Conservation (phyloP, 2,797 vertebrate genomes). For the Tadarida brasiliensis region DNA sequence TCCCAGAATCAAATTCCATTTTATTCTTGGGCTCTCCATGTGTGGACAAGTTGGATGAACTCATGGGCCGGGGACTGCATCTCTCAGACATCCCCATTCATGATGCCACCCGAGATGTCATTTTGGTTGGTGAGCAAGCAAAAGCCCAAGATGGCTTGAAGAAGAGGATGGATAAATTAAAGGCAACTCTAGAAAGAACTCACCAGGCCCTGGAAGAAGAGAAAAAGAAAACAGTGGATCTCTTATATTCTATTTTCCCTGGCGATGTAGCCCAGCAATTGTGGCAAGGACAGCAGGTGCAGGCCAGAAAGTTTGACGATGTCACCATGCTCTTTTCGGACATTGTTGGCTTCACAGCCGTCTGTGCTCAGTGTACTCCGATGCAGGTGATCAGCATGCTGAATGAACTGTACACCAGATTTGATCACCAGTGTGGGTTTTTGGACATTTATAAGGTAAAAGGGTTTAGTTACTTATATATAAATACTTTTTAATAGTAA, state of each 20-base stretch:
- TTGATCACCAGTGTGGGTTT: conserved; percentile 99
- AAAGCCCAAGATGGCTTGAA: conserved; percentile 99
- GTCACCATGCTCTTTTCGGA: conserved; percentile 99
- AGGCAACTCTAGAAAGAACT: conserved; percentile 97
- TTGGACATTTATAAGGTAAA: conserved; percentile 99
- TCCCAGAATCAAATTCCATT: conserved; percentile 95
- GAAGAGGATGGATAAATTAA: conserved; percentile 99
- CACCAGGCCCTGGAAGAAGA: conserved; percentile 98
- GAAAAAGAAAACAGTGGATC: conserved; percentile 98
- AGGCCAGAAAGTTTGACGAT: conserved; percentile 98
- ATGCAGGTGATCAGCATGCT: conserved; percentile 99
- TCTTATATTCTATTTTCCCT: conserved; percentile 98
- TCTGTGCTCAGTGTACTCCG: conserved; percentile 98
- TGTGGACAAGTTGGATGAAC: conserved; percentile 98
- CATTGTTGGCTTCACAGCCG: conserved; percentile 98
- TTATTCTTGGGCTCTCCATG: conserved; percentile 98
- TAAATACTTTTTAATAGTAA: neutral
- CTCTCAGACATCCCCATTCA: conserved; percentile 99
- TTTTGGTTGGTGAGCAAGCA: conserved; percentile 97
- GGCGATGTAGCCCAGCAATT: conserved; percentile 97
- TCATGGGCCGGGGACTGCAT: conserved; percentile 98
- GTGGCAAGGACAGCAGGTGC: conserved; percentile 97
- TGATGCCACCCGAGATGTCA: conserved; percentile 97
- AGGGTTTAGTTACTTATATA: neutral
- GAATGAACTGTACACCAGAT: conserved; percentile 98